Conservation (phyloP, 1,140 invertebrate genomes). For the Calliopsis andreniformis region DNA sequence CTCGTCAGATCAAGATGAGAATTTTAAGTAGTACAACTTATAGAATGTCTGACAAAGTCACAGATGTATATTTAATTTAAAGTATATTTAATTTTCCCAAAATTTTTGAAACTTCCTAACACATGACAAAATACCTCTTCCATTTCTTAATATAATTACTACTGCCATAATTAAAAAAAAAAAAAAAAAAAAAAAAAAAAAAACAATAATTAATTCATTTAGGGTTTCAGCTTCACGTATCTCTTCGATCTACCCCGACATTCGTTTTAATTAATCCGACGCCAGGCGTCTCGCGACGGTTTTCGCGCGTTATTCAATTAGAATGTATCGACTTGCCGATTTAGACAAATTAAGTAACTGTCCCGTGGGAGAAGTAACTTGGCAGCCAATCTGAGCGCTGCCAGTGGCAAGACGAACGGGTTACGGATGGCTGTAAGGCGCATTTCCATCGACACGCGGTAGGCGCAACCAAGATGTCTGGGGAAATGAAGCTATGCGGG, state of each 20-base stretch:
- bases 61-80: too few relatives aligned
- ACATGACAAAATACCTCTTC: too few relatives aligned
- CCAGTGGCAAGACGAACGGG: slow-evolving; percentile 48
- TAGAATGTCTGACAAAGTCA: too few relatives aligned
- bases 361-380: slow-evolving; percentile 51
- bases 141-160: too few relatives aligned
- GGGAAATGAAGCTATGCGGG: slow-evolving; percentile 67
- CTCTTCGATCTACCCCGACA: not conserved
- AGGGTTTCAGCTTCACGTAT: not conserved
- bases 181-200: too few relatives aligned
- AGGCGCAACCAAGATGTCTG: slow-evolving; percentile 67
- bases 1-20: too few relatives aligned
- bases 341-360: slow-evolving; percentile 59
- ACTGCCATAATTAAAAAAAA: too few relatives aligned
- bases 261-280: not conserved
- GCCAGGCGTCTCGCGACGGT: slow-evolving; percentile 4
- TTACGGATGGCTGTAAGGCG: slow-evolving; percentile 50
- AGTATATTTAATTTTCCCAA: too few relatives aligned
- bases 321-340: slow-evolving; percentile 47
- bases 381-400: slow-evolving; percentile 56
- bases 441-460: slow-evolving; percentile 65
- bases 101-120: too few relatives aligned
- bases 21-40: too few relatives aligned
- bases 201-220: too few relatives aligned
- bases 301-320: slow-evolving; percentile 16